These are phyloP conservation scores for Hetaerina americana DNA, from an alignment of 1,140 invertebrate genomes.

Conservation along the genomic window DNA sequence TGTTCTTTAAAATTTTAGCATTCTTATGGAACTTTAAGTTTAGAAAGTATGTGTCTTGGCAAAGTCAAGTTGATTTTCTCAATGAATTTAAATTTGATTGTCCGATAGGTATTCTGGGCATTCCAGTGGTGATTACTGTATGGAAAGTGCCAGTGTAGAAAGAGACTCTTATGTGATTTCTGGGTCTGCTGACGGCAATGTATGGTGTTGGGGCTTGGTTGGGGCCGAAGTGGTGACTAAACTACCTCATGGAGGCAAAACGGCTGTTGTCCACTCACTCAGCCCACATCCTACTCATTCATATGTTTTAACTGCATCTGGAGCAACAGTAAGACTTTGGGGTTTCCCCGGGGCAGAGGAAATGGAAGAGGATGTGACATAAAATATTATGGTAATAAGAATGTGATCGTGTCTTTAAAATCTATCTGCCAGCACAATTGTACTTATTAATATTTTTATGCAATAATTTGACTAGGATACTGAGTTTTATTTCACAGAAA, in stretches of 20 bases:
- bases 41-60: constrained; percentile 14
- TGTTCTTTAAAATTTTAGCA: no score
- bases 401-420: no score
- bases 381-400: no score
- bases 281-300: constrained; percentile 55
- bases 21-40: no score
- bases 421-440: no score
- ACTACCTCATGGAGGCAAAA: constrained; percentile 24
- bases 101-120: constrained; percentile 60
- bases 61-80: constrained; percentile 7
- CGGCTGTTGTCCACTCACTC: constrained; percentile 47
- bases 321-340: constrained; percentile 51
- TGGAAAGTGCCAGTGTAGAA: constrained; percentile 72
- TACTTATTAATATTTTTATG: no score
- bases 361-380: background rate
- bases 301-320: constrained; percentile 48
- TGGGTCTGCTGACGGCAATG: constrained; percentile 71
- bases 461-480: no score
- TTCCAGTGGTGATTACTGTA: constrained; percentile 57
- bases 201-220: constrained; percentile 82
- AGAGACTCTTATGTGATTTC: constrained; percentile 74
- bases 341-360: constrained; percentile 18
- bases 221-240: constrained; percentile 45
- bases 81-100: constrained; percentile 6
- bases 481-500: no score